Evolutionary conservation across 2,113 vertebrate species (phyloP).

Genomic region (Azemiops feae): DNA sequence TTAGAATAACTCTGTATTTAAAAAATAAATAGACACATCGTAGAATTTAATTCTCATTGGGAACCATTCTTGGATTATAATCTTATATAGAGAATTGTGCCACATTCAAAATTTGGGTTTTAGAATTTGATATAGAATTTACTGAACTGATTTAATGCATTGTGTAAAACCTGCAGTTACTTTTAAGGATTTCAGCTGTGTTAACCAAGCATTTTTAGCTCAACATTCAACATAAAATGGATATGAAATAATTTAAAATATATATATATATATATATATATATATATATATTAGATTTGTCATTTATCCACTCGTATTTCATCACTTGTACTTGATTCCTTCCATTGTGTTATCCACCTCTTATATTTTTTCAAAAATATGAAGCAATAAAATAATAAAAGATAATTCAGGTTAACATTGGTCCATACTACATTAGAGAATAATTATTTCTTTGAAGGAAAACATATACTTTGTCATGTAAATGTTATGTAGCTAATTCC

Average conservation of each 20-base stretch:
- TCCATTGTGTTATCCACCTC: background rate
- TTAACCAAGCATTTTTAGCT: background rate
- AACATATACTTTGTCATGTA: background rate
- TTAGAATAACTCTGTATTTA: background rate
- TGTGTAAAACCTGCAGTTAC: background rate
- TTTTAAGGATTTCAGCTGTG: background rate
- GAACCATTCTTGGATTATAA: background rate
- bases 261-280: too few relatives aligned
- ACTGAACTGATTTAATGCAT: background rate
- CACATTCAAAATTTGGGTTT: background rate
- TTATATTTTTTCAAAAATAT: background rate
- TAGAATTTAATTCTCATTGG: background rate
- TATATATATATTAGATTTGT: too few relatives aligned
- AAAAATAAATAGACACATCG: background rate
- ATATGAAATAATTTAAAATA: background rate
- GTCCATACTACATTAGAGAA: background rate
- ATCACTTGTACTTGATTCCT: background rate
- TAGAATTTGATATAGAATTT: background rate
- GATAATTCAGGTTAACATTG: background rate
- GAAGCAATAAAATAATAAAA: background rate
- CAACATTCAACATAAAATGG: background rate
- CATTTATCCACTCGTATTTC: background rate
- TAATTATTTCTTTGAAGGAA: background rate
- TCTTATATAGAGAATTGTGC: background rate
- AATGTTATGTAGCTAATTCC: background rate